Evolutionary conservation across 2,888 invertebrate genomes (phyloP), one percentile per base, ranked within the genome.

Genomic region (Endotricha flammealis): DNA sequence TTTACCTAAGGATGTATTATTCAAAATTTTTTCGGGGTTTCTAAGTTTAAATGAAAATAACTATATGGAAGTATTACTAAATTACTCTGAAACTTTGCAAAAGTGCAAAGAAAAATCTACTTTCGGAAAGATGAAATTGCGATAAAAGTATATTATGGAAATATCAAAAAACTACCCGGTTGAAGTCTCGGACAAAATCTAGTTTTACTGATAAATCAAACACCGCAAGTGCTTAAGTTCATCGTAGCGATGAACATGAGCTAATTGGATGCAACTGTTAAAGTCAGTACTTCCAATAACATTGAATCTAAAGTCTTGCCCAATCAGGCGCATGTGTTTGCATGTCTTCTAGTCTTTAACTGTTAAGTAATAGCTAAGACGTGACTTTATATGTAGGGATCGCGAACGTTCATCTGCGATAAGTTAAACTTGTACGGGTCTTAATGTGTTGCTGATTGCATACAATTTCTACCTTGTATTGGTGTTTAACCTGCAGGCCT

Each of bases 331-430:
- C 45, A 44, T 57, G 51, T 55, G 57, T 52, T 75, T 42, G 74
- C 77, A 71, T 81, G 77, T 77, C 63, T 67, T 49, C 48, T 44
- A 67, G 69, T 69, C 60, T 66, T 78, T 73, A 75, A 56, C 62
- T 57, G 63, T 59, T 53, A 57, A 62, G 67, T 80, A 75, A 83
- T 80, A 77, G 80, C 64, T 48, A 44, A 59, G 59, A 79, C 85
- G 82, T 83, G 83, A 80, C 78, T 74, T 43, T 50, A 69, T 69
- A 68, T 70, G 67, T 60, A 64, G 53, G 46, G 60, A 79, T 81
- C 76, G 66, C 57, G 53, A 51, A 50, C 59, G 51, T 63, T 64
- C 64, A 78, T 78, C 76, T 68, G 46, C 44, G 61, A 70, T 66
- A 48, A 50, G 46, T 41, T 46, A 49, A 48, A 48, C 48, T 38